phyloP scores from a whole-genome alignment of 1,140 invertebrate genomes.

The Aphaenogaster ashmeadi region DNA sequence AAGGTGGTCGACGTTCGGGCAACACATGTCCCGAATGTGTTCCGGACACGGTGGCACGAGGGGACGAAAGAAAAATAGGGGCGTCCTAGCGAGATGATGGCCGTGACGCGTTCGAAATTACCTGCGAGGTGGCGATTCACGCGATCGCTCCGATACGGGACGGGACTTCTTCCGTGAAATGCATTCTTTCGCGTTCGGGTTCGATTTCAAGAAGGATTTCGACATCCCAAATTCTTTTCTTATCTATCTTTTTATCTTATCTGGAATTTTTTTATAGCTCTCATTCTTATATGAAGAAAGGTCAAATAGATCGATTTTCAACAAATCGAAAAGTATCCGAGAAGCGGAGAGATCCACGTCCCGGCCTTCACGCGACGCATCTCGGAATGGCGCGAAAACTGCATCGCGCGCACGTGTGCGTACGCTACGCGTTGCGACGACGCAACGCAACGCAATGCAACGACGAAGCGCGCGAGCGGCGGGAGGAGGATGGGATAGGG shows the following conservation, averaged over 20 bases:
- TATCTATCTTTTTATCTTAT: not conserved
- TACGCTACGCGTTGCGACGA: not conserved
- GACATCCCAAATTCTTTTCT: not conserved
- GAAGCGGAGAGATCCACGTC: not conserved
- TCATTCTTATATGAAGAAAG: too few relatives aligned
- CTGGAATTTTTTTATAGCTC: not conserved
- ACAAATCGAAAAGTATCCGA: not conserved
- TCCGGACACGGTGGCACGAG: conserved; percentile 36
- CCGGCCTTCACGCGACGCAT: not conserved
- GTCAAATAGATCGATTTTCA: not conserved
- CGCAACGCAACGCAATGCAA: not conserved
- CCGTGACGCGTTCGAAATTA: conserved; percentile 40
- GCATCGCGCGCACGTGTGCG: conserved; percentile 54
- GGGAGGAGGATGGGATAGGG: not conserved
- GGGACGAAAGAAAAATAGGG: conserved; percentile 55
- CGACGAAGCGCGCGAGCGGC: not conserved
- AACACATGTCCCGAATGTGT: conserved; percentile 82
- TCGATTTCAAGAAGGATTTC: not conserved
- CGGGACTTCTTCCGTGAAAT: not conserved
- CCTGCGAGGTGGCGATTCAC: conserved; percentile 39
- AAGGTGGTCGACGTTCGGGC: conserved; percentile 76
- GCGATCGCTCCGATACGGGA: conserved; percentile 13
- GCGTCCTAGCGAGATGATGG: not conserved
- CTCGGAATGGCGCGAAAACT: conserved; percentile 67
- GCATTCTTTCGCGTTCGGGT: conserved; percentile 2